These are phyloP conservation scores for Pygoscelis antarcticus DNA, from an alignment of 2,113 vertebrate species.

Conservation along the genomic window DNA sequence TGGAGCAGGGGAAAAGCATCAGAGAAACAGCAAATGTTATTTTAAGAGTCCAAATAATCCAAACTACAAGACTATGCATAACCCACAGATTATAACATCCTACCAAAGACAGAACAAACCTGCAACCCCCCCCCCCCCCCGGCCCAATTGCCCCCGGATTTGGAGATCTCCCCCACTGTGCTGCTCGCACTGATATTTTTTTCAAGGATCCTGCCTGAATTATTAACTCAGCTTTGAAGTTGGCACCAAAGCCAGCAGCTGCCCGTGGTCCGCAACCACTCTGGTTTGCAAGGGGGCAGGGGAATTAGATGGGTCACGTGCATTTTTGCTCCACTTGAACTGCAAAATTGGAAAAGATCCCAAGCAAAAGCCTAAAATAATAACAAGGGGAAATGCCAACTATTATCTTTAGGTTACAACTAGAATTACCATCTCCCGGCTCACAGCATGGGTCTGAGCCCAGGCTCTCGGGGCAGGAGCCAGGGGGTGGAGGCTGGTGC, in stretches of 20 bases:
- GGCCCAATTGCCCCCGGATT: background rate
- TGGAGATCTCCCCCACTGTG: too few species aligned
- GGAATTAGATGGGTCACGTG: fast-evolving
- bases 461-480: background rate
- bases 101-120: background rate
- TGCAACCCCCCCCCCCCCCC: background rate
- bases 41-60: background rate
- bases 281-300: fast-evolving
- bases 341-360: fast-evolving
- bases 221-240: background rate
- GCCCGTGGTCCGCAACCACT: fast-evolving
- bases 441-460: background rate
- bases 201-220: background rate
- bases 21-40: background rate
- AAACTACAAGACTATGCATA: fast-evolving
- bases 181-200: background rate
- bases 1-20: background rate
- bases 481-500: too few species aligned
- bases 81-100: fast-evolving
- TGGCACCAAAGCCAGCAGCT: background rate
- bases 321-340: background rate
- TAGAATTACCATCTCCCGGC: fast-evolving
- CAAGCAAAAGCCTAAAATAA: background rate
- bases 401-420: fast-evolving
- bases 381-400: too few species aligned